Base-by-base conservation (phyloP, 2,797 vertebrate genomes). In the Sebastes flavidus region DNA sequence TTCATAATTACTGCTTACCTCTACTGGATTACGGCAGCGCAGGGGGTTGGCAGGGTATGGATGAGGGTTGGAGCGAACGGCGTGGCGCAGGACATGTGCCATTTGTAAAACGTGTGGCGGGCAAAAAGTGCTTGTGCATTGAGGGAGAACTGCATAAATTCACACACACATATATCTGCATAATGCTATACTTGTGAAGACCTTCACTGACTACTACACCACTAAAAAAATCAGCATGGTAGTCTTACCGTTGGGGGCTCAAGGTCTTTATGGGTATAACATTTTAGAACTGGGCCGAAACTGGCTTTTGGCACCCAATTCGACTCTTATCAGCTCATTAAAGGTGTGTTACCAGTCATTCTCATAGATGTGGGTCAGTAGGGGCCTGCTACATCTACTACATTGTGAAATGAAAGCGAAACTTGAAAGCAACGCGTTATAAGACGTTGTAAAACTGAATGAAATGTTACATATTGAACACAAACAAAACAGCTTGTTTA, bases 1-100 rank as follows among this genome's bases (percentile, higher is more conserved):
- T 93, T 91, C 87, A 88, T 94, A 91, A 93, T 93, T 91, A 90
- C 91, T 81, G 86, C 87, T 81, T 86, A 89, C 85, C 88, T 93
- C 78, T 77, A 32, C 82, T 87, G 89, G 83, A 91, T 89, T 81
- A 80, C 71, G 60, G 86, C 78, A n/a, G 68, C 6, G 20, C 11
- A 11, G 81, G 65, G 70, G 73, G 65, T 59, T 84, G 78, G 83
- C 60, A 46, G 82, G 12, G 49, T 74, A 70, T 59, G 74, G 87
- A 84, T 85, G 77, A 72, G 68, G 62, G 73, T 11, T 75, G 77
- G 54, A 69, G 52, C 5, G 42, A 66, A 18, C 42, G 12, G 68
- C 18, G 75, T 7, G 4, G 73, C 74, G 74, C 29, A 78, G 75
- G 84, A 84, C 77, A 70, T 14, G 59, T 75, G 84, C 78, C 83